phyloP scores from a whole-genome alignment of 2,797 vertebrate genomes.

The Crocodylus rhombifer region DNA sequence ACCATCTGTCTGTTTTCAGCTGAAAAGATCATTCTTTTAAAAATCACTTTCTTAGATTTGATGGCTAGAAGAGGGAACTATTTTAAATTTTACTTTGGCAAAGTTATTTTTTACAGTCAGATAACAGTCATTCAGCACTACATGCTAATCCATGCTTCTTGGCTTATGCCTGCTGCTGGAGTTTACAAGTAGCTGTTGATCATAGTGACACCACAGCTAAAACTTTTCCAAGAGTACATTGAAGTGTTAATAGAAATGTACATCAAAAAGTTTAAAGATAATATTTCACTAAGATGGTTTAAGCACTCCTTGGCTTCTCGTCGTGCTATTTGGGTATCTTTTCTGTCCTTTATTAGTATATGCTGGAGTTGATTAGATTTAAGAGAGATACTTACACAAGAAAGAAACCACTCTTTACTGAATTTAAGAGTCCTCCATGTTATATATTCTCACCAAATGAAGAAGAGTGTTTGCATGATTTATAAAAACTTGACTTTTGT shows the following conservation, averaged over 20 bases:
- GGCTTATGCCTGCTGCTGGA: constrained; percentile 38
- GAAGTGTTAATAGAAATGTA: constrained; percentile 47
- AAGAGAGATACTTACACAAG: neutral
- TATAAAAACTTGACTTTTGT: constrained; percentile 40
- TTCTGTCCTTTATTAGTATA: neutral
- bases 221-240: constrained; percentile 29
- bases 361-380: constrained; percentile 6
- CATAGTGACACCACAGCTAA: constrained; percentile 24
- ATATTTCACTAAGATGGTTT: constrained; percentile 5
- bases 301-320: constrained; percentile 24
- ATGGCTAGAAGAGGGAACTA: constrained; percentile 60
- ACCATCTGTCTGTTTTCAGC: constrained; percentile 78
- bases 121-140: constrained; percentile 57
- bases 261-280: constrained; percentile 20
- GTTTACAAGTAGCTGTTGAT: constrained; percentile 43
- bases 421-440: neutral
- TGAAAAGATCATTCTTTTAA: constrained; percentile 70
- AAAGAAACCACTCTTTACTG: constrained; percentile 20
- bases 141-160: constrained; percentile 72
- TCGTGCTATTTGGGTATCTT: constrained; percentile 16
- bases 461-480: constrained; percentile 37
- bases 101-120: constrained; percentile 54
- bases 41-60: constrained; percentile 69
- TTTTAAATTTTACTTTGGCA: constrained; percentile 69
- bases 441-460: constrained; percentile 25